phyloP scores from a whole-genome alignment of 2,888 invertebrate genomes.

The Epinotia brunnichana region DNA sequence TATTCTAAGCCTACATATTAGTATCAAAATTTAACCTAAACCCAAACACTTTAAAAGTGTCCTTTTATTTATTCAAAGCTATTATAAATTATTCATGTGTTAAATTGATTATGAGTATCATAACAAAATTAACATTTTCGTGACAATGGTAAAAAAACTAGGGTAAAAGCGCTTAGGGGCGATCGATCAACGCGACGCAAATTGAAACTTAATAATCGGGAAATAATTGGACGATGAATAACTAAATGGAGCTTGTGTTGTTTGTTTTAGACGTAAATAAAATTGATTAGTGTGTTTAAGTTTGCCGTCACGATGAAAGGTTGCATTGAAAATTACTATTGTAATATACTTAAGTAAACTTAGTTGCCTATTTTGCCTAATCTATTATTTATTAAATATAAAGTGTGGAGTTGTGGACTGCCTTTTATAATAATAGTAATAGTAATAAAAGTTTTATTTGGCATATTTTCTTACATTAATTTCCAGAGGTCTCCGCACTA shows the following conservation, averaged over 20 bases:
- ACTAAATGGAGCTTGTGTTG: constrained; percentile 25
- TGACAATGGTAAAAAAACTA: constrained; percentile 41
- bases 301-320: background rate
- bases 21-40: constrained; percentile 10
- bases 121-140: constrained; percentile 40
- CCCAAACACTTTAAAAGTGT: constrained; percentile 1
- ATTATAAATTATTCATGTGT: constrained; percentile 45
- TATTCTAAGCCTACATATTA: too few species aligned
- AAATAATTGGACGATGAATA: constrained; percentile 35
- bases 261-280: constrained; percentile 32
- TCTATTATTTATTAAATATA: too few species aligned
- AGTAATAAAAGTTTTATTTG: too few species aligned
- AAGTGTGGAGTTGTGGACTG: too few species aligned
- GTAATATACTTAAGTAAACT: background rate
- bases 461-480: too few species aligned
- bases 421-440: too few species aligned
- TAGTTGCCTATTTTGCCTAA: background rate
- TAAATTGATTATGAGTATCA: constrained; percentile 46
- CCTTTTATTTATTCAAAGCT: constrained; percentile 39
- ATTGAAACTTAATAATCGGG: constrained; percentile 38
- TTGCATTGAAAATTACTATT: background rate
- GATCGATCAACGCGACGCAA: constrained; percentile 21
- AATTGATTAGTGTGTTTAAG: constrained; percentile 19
- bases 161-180: constrained; percentile 42
- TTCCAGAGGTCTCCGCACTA: too few species aligned